Conservation (phyloP, 1,140 invertebrate genomes). For the Aphelenchoides avenae region DNA sequence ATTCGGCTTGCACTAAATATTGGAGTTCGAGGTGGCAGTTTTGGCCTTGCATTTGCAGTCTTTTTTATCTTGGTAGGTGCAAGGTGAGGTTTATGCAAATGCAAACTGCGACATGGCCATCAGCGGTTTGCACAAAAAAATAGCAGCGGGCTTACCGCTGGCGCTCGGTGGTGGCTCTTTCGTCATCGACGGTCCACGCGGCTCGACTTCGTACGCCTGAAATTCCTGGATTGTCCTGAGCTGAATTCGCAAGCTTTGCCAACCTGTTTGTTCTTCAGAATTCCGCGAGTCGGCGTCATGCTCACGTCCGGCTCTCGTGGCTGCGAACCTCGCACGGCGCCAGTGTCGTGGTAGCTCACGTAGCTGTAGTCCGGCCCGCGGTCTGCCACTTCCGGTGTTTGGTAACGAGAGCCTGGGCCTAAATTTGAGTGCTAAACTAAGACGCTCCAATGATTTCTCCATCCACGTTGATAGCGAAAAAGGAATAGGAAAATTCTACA, state of each 20-base stretch:
- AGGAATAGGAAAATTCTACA: no score
- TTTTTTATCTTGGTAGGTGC: no score
- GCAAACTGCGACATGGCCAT: no score
- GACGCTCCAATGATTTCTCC: conserved; percentile 2
- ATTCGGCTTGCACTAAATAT: no score
- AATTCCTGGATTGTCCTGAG: conserved; percentile 4
- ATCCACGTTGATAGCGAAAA: neutral
- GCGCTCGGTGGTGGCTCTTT: no score
- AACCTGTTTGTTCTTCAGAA: conserved; percentile 58
- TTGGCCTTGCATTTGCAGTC: no score
- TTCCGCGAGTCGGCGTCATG: conserved; percentile 44
- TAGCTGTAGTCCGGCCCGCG: conserved; percentile 48
- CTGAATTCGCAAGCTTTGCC: neutral
- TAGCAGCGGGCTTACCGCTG: no score
- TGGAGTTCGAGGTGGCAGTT: no score
- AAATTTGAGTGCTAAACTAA: conserved; percentile 7
- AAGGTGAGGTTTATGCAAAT: no score
- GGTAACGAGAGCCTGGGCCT: conserved; percentile 10
- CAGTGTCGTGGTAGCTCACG: conserved; percentile 53
- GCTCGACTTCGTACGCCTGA: conserved; percentile 43
- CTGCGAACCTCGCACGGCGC: conserved; percentile 23
- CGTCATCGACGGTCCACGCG: no score
- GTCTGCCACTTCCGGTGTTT: neutral
- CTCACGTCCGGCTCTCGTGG: conserved; percentile 40
- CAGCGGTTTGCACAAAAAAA: no score